phyloP scores from a whole-genome alignment of 2,888 invertebrate genomes.

The Antitype chi region DNA sequence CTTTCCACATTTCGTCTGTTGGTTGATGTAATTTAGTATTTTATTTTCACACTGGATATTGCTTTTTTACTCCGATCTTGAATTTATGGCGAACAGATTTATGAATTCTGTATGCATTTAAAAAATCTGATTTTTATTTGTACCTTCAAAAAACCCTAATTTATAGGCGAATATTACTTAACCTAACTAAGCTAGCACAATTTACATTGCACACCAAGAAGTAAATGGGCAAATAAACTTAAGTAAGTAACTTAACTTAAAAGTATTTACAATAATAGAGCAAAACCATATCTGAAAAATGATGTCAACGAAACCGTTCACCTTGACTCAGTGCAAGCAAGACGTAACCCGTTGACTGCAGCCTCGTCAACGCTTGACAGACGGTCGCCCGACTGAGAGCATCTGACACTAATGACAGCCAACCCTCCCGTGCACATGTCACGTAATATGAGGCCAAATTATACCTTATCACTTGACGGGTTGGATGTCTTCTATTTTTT shows the following conservation, averaged over 20 bases:
- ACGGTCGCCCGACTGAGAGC: conserved; percentile 71
- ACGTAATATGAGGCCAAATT: conserved; percentile 79
- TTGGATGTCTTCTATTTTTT: conserved; percentile 62
- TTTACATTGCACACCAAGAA: background rate
- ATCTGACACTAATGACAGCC: conserved; percentile 85
- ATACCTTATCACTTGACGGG: conserved; percentile 81
- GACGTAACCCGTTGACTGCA: conserved; percentile 62
- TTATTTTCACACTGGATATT: background rate
- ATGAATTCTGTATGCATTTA: too few relatives aligned
- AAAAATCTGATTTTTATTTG: too few relatives aligned
- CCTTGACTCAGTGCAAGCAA: conserved; percentile 64
- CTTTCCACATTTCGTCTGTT: background rate
- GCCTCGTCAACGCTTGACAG: conserved; percentile 72
- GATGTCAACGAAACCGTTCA: conserved; percentile 40
- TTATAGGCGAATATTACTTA: background rate
- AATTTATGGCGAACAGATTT: too few relatives aligned
- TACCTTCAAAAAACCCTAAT: too few relatives aligned
- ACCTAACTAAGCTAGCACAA: background rate
- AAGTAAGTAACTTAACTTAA: too few relatives aligned
- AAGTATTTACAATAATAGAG: background rate
- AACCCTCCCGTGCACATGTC: conserved; percentile 86
- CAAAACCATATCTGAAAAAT: conserved; percentile 10
- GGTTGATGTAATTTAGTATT: background rate
- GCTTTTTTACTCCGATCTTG: background rate
- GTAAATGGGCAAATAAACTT: background rate